phyloP scores from a whole-genome alignment of 2,888 invertebrate species.

The Lepidonotus clava region DNA sequence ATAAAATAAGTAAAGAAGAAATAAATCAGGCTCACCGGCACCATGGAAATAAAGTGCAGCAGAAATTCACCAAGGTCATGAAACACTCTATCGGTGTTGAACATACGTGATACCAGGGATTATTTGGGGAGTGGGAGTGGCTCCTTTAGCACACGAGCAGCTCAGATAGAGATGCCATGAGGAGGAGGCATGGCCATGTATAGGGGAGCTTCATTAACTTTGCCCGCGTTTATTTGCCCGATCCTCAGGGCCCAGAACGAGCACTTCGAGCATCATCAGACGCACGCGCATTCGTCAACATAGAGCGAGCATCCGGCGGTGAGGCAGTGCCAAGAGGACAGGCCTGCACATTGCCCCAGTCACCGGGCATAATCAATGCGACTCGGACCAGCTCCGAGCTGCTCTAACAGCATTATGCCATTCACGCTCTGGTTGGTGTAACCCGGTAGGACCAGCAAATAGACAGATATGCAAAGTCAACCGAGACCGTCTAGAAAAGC shows the following conservation, averaged over 20 bases:
- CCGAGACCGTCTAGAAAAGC: background rate
- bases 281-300: background rate
- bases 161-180: background rate
- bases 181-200: background rate
- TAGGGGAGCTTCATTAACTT: background rate
- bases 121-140: too few species aligned
- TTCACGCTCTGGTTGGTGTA: background rate
- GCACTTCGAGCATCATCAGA: background rate
- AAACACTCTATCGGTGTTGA: too few species aligned
- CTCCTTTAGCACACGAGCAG: too few species aligned
- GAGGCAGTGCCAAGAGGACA: background rate
- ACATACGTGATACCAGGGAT: too few species aligned
- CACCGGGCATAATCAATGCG: background rate
- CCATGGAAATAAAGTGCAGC: too few species aligned
- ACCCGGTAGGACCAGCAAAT: background rate
- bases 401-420: background rate
- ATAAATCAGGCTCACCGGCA: too few species aligned
- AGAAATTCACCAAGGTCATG: too few species aligned
- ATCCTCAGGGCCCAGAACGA: background rate
- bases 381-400: background rate
- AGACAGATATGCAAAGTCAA: constrained; percentile 32
- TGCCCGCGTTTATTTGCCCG: background rate
- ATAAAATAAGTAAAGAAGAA: too few species aligned
- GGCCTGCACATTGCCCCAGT: background rate
- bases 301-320: background rate